Evolutionary conservation across 2,797 vertebrate genomes (phyloP).

Genomic region (Acanthurus leucopareius): DNA sequence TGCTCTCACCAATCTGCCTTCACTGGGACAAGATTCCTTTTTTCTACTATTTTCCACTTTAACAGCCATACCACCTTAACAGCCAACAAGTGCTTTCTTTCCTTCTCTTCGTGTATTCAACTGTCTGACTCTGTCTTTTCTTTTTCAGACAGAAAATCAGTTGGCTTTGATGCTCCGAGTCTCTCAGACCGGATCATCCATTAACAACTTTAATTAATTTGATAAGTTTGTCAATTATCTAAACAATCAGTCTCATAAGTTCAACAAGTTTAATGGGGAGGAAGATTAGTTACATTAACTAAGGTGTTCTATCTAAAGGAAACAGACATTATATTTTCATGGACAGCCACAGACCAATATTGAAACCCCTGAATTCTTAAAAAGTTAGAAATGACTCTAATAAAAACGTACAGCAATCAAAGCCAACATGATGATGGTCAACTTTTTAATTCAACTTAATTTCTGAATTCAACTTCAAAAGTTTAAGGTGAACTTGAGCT

Average conservation of each 20-base stretch:
- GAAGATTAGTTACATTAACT: background rate
- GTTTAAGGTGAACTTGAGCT: no score
- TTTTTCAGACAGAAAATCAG: background rate
- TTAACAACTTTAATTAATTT: background rate
- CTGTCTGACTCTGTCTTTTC: background rate
- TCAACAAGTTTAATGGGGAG: background rate
- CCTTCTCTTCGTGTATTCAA: background rate
- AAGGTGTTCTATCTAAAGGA: background rate
- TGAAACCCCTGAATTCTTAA: no score
- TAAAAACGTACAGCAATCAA: no score
- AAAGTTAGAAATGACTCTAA: no score
- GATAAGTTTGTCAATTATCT: no score
- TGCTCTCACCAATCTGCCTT: slow-evolving; percentile 68
- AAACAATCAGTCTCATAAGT: background rate
- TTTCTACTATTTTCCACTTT: slow-evolving; percentile 26
- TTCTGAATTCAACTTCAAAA: no score
- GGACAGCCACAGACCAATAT: background rate
- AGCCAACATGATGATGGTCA: no score
- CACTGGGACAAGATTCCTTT: slow-evolving; percentile 50
- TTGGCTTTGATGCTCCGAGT: background rate
- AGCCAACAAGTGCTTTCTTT: slow-evolving; percentile 48
- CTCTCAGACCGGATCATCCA: background rate
- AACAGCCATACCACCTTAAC: slow-evolving; percentile 31
- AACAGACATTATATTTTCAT: background rate
- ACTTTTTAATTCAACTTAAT: no score